Evolutionary conservation across 2,113 vertebrate genomes (phyloP).

Genomic region (Danionella cerebrum): DNA sequence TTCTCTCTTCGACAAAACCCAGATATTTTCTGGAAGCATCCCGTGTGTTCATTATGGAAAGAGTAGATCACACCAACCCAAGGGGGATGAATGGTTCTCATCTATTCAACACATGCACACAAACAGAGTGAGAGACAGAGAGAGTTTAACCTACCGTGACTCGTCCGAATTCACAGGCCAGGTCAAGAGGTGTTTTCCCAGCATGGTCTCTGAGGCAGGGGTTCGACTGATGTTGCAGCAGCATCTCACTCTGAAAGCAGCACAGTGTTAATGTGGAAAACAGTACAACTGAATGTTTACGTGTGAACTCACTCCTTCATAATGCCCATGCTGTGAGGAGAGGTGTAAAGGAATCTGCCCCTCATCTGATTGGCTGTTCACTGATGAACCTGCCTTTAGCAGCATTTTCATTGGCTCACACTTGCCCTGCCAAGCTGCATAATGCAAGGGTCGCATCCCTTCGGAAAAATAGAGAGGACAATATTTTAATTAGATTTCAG

Average conservation of each 20-base stretch:
- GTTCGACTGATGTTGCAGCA: constrained; percentile 95
- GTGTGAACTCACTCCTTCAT: constrained; percentile 78
- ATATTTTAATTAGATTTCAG: not conserved
- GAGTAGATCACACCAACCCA: not conserved
- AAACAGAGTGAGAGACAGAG: not conserved
- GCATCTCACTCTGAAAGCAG: constrained; percentile 74
- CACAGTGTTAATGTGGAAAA: too few species aligned
- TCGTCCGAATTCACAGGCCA: constrained; percentile 94
- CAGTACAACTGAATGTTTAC: not conserved
- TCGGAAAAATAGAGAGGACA: not conserved
- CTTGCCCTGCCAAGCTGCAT: constrained; percentile 94
- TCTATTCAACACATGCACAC: constrained; percentile 7
- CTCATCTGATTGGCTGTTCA: constrained; percentile 90
- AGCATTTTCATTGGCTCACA: constrained; percentile 98
- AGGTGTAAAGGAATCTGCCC: constrained; percentile 95
- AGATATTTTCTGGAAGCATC: not conserved
- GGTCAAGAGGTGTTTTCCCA: constrained; percentile 89
- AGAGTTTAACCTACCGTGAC: constrained; percentile 75
- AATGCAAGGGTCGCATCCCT: constrained; percentile 96
- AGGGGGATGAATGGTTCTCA: not conserved
- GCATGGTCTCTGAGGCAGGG: constrained; percentile 91
- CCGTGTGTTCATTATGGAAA: not conserved
- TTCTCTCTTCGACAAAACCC: not conserved
- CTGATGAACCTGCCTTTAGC: constrained; percentile 87
- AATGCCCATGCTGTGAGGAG: constrained; percentile 91